Base-by-base conservation (phyloP, 2,888 invertebrate genomes). In the Lacanobia wlatinum region DNA sequence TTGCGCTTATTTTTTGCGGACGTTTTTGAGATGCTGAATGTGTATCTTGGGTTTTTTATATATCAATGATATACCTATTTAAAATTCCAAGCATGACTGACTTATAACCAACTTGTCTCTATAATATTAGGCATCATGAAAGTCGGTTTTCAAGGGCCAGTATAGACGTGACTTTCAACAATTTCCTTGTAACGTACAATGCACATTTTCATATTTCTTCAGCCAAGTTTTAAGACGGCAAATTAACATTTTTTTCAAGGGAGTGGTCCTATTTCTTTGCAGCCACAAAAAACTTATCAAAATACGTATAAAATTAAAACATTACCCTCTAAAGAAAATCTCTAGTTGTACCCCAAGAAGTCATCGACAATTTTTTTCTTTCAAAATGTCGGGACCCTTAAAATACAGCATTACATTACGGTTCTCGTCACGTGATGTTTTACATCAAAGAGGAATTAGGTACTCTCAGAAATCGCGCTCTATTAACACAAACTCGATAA, bases 371-470 rank as follows among this genome's bases (percentile, higher is more conserved):
- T 66, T 60, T 68, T 5, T 18, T 23, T 8, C 16, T 48, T 64
- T 28, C 28, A 67, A 71, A 73, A 52, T 55, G 6, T 52, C n/a
- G 2, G 23, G 9, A 10, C 43, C 52, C 40, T 38, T 70, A 58
- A 61, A 69, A 60, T 43, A 38, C 48, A n/a, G n/a, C n/a, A 66
- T 18, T 21, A 67, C 78, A 85, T 89, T 87, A 82, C 73, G 72
- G 76, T 83, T 81, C 88, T 66, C 43, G 84, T 84, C 89, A 89
- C 89, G 87, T 85, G 73, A 81, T 48, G 21, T 70, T 84, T 80
- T 80, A 72, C 86, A 81, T 86, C 82, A 85, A 86, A 85, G 83
- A 85, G 78, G 75, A 87, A 87, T 89, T 84, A n/a, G n/a, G n/a
- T n/a, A 87, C 84, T 87, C 83, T 82, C 73, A 85, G 88, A 88